A percentile compares a stretch with the other conserved stretches of the same genome.
Evolutionary conservation across 1,140 invertebrate species (phyloP).

Genomic region (Drosophila malerkotliana): DNA sequence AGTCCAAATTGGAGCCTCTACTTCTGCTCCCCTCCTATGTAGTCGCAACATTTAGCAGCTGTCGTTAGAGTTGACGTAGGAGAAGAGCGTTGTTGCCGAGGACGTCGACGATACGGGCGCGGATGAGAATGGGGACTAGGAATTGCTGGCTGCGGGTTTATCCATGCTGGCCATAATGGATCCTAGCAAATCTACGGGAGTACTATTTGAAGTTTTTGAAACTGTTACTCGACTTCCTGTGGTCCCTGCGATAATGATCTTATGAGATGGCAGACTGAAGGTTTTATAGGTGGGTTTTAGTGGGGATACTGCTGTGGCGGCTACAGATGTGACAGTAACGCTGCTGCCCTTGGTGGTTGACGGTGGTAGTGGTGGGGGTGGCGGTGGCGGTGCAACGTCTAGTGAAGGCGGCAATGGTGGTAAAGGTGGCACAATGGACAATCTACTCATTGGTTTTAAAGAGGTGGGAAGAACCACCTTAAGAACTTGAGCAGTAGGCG

Average conservation of each 20-base stretch:
- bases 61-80: constrained; percentile 61
- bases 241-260: constrained; percentile 62
- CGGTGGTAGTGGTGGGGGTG: constrained; percentile 50
- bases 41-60: constrained; percentile 45
- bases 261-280: constrained; percentile 64
- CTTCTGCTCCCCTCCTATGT: constrained; percentile 26
- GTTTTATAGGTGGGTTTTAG: constrained; percentile 72
- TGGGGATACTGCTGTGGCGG: constrained; percentile 11
- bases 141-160: constrained; percentile 41
- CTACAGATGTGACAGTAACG: constrained; percentile 1
- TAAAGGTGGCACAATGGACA: constrained; percentile 62
- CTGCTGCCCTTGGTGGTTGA: constrained; percentile 1
- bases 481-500: constrained; percentile 44
- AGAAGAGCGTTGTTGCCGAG: constrained; percentile 54
- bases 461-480: constrained; percentile 62
- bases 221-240: constrained; percentile 28
- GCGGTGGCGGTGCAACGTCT: constrained; percentile 53
- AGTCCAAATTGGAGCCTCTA: constrained; percentile 55
- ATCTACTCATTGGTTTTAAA: constrained; percentile 47
- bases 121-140: constrained; percentile 28
- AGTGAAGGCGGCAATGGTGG: constrained; percentile 53
- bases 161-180: constrained; percentile 84
- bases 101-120: constrained; percentile 18
- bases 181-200: constrained; percentile 73
- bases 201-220: constrained; percentile 12